A percentile compares a stretch with the other conserved stretches of the same genome.
Conservation (phyloP, 2,888 invertebrate species). For the Chrysopilus asiliformis region DNA sequence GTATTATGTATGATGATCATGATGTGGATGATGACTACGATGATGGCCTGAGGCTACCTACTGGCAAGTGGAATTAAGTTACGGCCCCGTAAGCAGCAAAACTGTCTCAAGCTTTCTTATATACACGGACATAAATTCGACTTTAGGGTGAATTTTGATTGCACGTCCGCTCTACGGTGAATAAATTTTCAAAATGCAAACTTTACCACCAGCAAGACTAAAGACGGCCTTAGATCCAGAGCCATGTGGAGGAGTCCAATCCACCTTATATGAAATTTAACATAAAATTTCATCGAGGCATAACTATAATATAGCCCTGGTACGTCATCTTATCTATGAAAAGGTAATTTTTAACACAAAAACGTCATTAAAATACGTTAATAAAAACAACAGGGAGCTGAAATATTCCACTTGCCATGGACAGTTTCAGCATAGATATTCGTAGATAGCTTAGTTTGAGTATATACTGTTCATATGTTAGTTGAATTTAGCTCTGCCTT, state of each 20-base stretch:
- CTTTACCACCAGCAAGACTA: background rate
- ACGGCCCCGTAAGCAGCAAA: slow-evolving; percentile 2
- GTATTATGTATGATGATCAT: no score
- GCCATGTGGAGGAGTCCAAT: no score
- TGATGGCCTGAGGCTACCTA: background rate
- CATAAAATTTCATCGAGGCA: slow-evolving; percentile 4
- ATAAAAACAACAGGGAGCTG: slow-evolving; percentile 8
- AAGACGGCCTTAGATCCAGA: background rate
- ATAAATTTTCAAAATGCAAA: background rate
- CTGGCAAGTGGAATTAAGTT: background rate
- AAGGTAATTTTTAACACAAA: slow-evolving; percentile 12
- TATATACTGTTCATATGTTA: no score
- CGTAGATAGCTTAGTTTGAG: slow-evolving; percentile 4
- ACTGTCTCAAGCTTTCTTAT: no score
- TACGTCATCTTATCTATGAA: slow-evolving; percentile 11
- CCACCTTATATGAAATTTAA: no score
- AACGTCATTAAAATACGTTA: slow-evolving; percentile 13
- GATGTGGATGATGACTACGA: background rate
- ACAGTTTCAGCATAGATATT: no score
- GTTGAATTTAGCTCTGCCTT: no score
- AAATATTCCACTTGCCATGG: no score
- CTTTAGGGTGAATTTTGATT: slow-evolving; percentile 6
- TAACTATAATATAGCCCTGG: slow-evolving; percentile 6
- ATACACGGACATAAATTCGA: no score
- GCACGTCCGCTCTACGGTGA: slow-evolving; percentile 5